Evolutionary conservation across 2,797 vertebrate species (phyloP), one percentile per base, ranked within the genome.

Genomic region (Otolemur crassicaudatus): DNA sequence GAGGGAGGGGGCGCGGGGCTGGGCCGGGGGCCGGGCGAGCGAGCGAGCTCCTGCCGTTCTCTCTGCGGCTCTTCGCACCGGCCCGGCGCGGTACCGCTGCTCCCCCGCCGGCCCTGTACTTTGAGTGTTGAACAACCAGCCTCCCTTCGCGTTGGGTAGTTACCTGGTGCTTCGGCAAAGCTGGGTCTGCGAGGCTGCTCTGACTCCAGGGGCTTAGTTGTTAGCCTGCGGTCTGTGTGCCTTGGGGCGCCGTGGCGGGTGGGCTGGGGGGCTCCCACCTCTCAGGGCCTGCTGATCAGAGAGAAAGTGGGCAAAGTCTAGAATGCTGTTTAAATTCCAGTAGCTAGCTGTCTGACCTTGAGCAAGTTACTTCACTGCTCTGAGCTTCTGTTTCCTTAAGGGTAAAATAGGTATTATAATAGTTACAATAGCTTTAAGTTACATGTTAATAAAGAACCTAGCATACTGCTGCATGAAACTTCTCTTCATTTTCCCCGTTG

Each of bases 311-410:
- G 14, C 49, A 56, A 53, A 63, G 46, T 84, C 40, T 63, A 19
- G n/a, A 49, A 23, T 43, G 72, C 11, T 37, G 23, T 67, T 92
- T 89, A 85, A 67, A 85, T 90, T 94, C 53, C 40, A 63, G 53
- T 46, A 75, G 25, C 40, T 40, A 60, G 83, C 86, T 40, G 31
- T 49, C 85, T 93, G 96, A 73, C 94, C 79, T 87, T 93, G 83
- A 95, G 65, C 40, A 75, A 91, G 60, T 92, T 94, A 34, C 80
- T 90, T 75, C 69, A 77, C 89, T 94, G 93, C 6, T 60, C 88
- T 17, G 86, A 87, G 72, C 56, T 65, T 91, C 83, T 10, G 56
- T 91, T 85, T 84, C 67, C 72, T 79, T 29, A 34, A 75, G 65
- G 49, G 40, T 87, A 67, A 61, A 89, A 40, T 25, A 40, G 79